Evolutionary conservation across 1,140 invertebrate genomes (phyloP), one percentile per base, ranked within the genome.

Genomic region (Luehdorfia chinensis): DNA sequence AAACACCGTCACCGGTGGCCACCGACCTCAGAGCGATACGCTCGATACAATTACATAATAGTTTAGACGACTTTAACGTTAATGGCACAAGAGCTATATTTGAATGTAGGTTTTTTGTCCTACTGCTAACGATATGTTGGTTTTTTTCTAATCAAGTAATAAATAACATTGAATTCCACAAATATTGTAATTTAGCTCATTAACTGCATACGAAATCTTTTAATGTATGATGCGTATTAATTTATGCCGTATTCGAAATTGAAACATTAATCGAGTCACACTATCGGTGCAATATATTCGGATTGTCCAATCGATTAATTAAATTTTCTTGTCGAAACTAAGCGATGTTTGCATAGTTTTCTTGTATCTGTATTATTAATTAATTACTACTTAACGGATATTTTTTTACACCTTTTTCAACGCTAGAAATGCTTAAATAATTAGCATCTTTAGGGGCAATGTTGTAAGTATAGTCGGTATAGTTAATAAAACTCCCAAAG

Each of bases 161-260:
- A 65, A 65, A 64, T 64, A 55, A 54, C 15, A 25, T 43, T 19
- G 19, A 48, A 63, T 58, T 65, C 55, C 59, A 61, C 37, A 59
- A 58, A 66, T 70, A 66, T 63, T 50, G 48, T 66, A 62, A 65
- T 64, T 64, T 44, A 11, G 44, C 18, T 61, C 61, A 67, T 73
- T 67, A 71, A 73, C 65, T 55, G 56, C 60, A 50, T 44, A 39
- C 18, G 50, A 64, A 55, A 59, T 33, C 49, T 41, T 60, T 50
- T 61, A 53, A 30, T 27, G 25, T 39, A 50, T 50, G 19, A 46
- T 32, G 46, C 18, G 41, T 48, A 51, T 54, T 58, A 47, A 54
- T 53, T 54, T 50, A 54, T 47, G 14, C 15, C 15, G 32, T 4
- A 21, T 21, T 37, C 11, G 14, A 41, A n/a, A 41, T 43, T 43